These are phyloP conservation scores for Tragelaphus eurycerus DNA, from an alignment of 2,797 vertebrate genomes.

Conservation along the genomic window DNA sequence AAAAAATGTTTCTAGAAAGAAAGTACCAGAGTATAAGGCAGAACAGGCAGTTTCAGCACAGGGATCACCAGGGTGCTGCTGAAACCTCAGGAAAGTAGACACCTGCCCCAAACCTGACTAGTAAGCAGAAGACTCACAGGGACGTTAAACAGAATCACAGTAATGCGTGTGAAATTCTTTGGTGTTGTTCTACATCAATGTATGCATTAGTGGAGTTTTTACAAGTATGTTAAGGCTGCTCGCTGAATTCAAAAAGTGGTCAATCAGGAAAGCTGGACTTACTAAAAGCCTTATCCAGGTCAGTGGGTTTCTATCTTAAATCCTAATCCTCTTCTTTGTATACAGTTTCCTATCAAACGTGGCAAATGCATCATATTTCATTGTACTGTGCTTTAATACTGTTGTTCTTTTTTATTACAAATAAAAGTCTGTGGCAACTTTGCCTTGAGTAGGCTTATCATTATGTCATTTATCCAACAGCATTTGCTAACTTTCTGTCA, in stretches of 20 bases:
- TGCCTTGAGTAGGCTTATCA: neutral
- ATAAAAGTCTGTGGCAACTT: neutral
- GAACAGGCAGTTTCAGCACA: neutral
- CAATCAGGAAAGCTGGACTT: neutral
- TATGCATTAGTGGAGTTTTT: neutral
- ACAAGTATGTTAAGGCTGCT: neutral
- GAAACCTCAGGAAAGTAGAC: neutral
- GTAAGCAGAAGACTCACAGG: neutral
- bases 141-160: neutral
- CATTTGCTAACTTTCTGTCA: neutral
- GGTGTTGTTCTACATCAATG: neutral
- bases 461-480: neutral
- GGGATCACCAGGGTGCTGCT: neutral
- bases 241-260: neutral
- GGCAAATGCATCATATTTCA: neutral
- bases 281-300: constrained; percentile 2
- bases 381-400: neutral
- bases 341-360: neutral
- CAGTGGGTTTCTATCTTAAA: neutral
- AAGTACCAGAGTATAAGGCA: neutral
- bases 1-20: neutral
- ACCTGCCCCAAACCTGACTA: constrained; percentile 7
- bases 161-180: neutral
- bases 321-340: neutral
- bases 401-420: neutral